A percentile compares a stretch with the other conserved stretches of the same genome.
phyloP scores from a whole-genome alignment of 2,888 invertebrate genomes.

The Drosophila peninsularis region DNA sequence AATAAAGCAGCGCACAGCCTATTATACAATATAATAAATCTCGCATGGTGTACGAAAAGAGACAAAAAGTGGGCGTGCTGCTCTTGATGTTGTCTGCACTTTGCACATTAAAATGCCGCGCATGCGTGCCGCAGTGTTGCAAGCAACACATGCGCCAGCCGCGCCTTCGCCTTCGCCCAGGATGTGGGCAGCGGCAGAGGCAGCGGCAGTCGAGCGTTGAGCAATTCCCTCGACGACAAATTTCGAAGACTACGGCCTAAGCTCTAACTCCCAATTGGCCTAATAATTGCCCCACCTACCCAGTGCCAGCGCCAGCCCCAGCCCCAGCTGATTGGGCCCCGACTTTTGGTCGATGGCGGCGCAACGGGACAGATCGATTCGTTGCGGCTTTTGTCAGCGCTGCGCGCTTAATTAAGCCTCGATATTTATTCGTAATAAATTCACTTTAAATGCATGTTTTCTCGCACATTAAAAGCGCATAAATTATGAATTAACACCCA shows the following conservation, averaged over 20 bases:
- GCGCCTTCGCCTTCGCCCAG: slow-evolving; percentile 33
- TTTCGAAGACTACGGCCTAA: slow-evolving; percentile 40
- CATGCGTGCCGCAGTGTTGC: slow-evolving; percentile 77
- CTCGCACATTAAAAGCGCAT: slow-evolving; percentile 79
- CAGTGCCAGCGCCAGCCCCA: not conserved
- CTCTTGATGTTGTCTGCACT: slow-evolving; percentile 70
- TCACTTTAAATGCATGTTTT: slow-evolving; percentile 79
- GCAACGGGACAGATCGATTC: slow-evolving; percentile 7
- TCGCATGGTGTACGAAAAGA: slow-evolving; percentile 33
- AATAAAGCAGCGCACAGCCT: slow-evolving; percentile 72
- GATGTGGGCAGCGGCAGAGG: slow-evolving; percentile 48
- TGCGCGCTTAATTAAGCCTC: slow-evolving; percentile 63
- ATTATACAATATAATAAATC: slow-evolving; percentile 81
- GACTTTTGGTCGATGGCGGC: not conserved
- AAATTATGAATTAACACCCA: slow-evolving; percentile 81
- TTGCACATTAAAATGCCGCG: slow-evolving; percentile 79
- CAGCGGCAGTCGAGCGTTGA: slow-evolving; percentile 41
- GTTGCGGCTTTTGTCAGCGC: slow-evolving; percentile 30
- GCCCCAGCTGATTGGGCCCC: slow-evolving; percentile 12
- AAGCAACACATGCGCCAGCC: slow-evolving; percentile 22
- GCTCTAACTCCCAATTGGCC: slow-evolving; percentile 21
- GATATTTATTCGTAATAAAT: slow-evolving; percentile 80
- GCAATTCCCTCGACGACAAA: slow-evolving; percentile 70
- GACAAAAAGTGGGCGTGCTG: slow-evolving; percentile 73
- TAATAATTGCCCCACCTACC: slow-evolving; percentile 59